These are phyloP conservation scores for Noturus placidus DNA, from an alignment of 2,113 vertebrate species.

Conservation along the genomic window DNA sequence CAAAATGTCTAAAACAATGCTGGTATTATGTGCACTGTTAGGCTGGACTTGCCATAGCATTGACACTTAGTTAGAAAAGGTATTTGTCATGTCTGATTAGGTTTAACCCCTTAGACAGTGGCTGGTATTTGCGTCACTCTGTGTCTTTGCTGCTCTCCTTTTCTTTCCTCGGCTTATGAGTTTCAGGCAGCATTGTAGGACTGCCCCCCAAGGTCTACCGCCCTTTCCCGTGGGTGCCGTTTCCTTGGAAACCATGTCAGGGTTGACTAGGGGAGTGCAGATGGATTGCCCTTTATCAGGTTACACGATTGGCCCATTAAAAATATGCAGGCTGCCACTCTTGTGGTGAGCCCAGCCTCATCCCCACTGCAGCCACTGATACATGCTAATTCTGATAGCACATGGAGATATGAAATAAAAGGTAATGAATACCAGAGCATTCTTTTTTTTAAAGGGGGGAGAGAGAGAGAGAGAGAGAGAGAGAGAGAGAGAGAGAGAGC, in stretches of 20 bases:
- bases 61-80: constrained; percentile 17
- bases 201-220: constrained; percentile 72
- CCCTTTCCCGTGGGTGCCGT: constrained; percentile 73
- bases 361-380: constrained; percentile 9
- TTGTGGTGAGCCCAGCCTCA: constrained; percentile 48
- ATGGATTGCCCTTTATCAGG: constrained; percentile 79
- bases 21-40: background rate
- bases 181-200: constrained; percentile 71
- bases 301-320: constrained; percentile 72
- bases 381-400: constrained; percentile 32
- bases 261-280: constrained; percentile 77
- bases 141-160: constrained; percentile 26
- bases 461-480: too few relatives aligned
- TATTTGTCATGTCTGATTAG: constrained; percentile 72
- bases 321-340: constrained; percentile 57
- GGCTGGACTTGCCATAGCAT: background rate
- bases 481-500: background rate
- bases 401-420: constrained; percentile 12
- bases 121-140: constrained; percentile 61
- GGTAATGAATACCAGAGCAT: background rate
- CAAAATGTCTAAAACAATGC: background rate
- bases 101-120: constrained; percentile 70
- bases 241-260: constrained; percentile 81
- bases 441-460: background rate
- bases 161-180: constrained; percentile 34